phyloP scores from a whole-genome alignment of 1,140 invertebrate species.

The Armadillidium nasatum region DNA sequence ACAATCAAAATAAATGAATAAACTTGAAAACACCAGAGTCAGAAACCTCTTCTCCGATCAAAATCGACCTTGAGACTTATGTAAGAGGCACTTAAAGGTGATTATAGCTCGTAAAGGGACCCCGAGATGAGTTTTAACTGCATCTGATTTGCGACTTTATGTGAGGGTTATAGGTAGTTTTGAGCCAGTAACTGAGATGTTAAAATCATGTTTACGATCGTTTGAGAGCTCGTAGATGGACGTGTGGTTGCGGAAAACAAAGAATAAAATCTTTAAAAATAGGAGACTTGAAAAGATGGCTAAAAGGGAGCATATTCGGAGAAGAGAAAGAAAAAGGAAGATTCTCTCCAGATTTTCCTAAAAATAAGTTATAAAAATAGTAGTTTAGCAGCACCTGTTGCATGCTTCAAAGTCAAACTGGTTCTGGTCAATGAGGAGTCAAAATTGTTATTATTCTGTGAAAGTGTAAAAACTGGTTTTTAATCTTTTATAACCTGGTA shows the following conservation, averaged over 20 bases:
- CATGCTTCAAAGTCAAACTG: background rate
- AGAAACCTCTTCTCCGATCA: background rate
- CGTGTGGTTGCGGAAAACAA: background rate
- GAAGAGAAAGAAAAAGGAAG: background rate
- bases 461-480: no score
- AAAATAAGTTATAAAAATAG: background rate
- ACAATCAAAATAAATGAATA: conserved; percentile 14
- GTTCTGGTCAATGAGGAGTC: background rate
- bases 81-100: conserved; percentile 7
- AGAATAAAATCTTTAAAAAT: background rate
- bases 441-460: no score
- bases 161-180: conserved; percentile 7
- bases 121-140: background rate
- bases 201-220: conserved; percentile 3
- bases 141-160: conserved; percentile 10
- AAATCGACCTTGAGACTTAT: background rate
- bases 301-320: background rate
- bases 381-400: conserved; percentile 1
- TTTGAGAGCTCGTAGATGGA: background rate
- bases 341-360: background rate
- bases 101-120: conserved; percentile 4
- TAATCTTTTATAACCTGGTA: no score
- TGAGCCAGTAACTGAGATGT: conserved; percentile 9
- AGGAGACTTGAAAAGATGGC: background rate
- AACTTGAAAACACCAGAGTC: background rate